Percentiles rank a stretch among this genome's conserved stretches.
Evolutionary conservation across 2,797 vertebrate species (phyloP).

Genomic region (Hyperoplus immaculatus): DNA sequence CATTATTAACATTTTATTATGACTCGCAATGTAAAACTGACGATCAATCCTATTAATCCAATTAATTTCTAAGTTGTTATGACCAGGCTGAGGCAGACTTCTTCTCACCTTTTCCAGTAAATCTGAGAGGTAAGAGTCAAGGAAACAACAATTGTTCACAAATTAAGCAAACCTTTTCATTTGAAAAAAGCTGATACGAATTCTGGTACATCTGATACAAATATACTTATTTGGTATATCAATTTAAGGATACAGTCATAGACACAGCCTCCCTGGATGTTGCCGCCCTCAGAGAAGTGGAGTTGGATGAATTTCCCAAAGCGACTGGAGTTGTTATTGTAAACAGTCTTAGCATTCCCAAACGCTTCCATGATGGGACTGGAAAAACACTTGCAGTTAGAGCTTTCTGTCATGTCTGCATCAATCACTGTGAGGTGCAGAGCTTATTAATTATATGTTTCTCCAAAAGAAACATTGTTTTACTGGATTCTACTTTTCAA

Average conservation of each 20-base stretch:
- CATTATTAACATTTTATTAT: slow-evolving; percentile 25
- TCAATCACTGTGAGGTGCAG: background rate
- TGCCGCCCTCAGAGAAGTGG: slow-evolving; percentile 93
- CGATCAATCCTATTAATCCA: background rate
- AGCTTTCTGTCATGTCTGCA: background rate
- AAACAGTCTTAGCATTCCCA: slow-evolving; percentile 95
- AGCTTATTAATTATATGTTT: background rate
- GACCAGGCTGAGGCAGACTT: background rate
- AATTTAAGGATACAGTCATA: slow-evolving; percentile 93
- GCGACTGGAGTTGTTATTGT: slow-evolving; percentile 97
- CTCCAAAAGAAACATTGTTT: background rate
- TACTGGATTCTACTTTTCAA: background rate
- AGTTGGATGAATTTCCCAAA: slow-evolving; percentile 97
- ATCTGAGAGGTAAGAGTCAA: slow-evolving; percentile 88
- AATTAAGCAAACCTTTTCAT: background rate
- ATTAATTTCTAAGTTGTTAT: background rate
- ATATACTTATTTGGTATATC: background rate
- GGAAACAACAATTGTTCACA: slow-evolving; percentile 51
- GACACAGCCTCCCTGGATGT: slow-evolving; percentile 94
- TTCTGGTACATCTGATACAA: background rate
- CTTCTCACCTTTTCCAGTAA: slow-evolving; percentile 92
- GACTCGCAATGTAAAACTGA: slow-evolving; percentile 20
- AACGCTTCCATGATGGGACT: slow-evolving; percentile 96
- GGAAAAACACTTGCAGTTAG: slow-evolving; percentile 4
- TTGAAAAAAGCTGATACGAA: background rate